These are phyloP conservation scores for Acronicta aceris DNA, from an alignment of 2,888 invertebrate genomes.

Conservation along the genomic window DNA sequence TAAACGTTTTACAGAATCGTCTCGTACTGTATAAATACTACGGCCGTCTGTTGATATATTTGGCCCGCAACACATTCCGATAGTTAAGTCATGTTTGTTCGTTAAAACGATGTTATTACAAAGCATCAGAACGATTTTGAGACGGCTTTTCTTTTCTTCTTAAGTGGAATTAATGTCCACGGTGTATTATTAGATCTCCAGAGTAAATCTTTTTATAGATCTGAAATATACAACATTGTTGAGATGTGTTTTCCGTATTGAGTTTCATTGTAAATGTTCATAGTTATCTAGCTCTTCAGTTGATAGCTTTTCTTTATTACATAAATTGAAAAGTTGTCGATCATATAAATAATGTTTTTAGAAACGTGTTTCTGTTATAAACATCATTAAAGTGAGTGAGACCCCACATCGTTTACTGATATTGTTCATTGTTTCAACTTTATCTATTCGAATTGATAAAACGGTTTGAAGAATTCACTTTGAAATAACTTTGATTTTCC, in stretches of 20 bases:
- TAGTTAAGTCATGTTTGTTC: conserved; percentile 60
- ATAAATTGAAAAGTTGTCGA: no score
- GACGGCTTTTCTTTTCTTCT: conserved; percentile 37
- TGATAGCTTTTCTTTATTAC: no score
- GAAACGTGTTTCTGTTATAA: no score
- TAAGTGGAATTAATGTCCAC: conserved; percentile 34
- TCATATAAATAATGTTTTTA: no score
- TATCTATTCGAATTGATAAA: no score
- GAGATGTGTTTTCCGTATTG: conserved; percentile 27
- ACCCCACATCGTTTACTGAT: no score
- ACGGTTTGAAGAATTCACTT: no score
- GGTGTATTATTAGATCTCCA: conserved; percentile 41
- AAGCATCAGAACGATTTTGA: conserved; percentile 8
- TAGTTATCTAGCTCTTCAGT: no score
- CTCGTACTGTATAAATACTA: conserved; percentile 31
- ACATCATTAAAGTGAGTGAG: no score
- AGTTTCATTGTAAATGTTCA: conserved; percentile 13
- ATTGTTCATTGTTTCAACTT: no score
- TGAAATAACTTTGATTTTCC: no score
- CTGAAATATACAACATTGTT: conserved; percentile 18
- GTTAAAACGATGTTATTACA: conserved; percentile 47
- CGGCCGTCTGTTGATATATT: conserved; percentile 59
- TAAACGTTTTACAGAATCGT: background rate
- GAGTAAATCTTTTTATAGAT: conserved; percentile 42
- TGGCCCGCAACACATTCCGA: conserved; percentile 48